A percentile compares a stretch with the other conserved stretches of the same genome.
These are phyloP conservation scores for Nemotelus nigrinus DNA, from an alignment of 2,888 invertebrate species.

Conservation along the genomic window DNA sequence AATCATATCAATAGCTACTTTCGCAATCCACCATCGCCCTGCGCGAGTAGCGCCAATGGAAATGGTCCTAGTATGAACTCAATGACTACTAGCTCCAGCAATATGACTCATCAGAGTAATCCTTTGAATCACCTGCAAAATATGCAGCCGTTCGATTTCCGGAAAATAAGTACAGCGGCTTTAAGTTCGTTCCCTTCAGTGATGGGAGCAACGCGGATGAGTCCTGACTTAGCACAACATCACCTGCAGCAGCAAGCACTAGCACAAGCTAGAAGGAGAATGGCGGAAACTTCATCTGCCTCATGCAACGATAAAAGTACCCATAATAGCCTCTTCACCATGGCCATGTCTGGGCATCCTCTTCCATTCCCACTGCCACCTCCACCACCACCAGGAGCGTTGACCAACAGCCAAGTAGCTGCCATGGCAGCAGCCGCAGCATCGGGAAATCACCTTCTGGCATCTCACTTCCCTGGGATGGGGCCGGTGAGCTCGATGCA, in stretches of 20 bases:
- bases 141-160: conserved; percentile 95
- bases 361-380: conserved; percentile 74
- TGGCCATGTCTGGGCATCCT: conserved; percentile 70
- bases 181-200: conserved; percentile 65
- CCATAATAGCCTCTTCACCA: conserved; percentile 70
- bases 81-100: conserved; percentile 42
- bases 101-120: conserved; percentile 66
- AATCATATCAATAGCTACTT: conserved; percentile 59
- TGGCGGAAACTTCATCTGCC: conserved; percentile 64
- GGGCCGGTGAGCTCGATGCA: conserved; percentile 49
- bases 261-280: conserved; percentile 66
- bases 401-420: conserved; percentile 72
- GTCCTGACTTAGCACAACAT: conserved; percentile 62
- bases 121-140: conserved; percentile 90
- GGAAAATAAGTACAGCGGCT: conserved; percentile 72
- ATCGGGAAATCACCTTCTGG: conserved; percentile 71
- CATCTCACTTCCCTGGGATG: conserved; percentile 65
- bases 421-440: conserved; percentile 70
- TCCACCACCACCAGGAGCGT: conserved; percentile 69
- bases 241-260: conserved; percentile 60
- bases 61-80: conserved; percentile 39
- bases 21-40: conserved; percentile 61
- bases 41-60: conserved; percentile 42
- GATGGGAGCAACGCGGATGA: conserved; percentile 56
- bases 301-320: conserved; percentile 59